phyloP scores from a whole-genome alignment of 2,888 invertebrate species.

The Melanotus villosus region DNA sequence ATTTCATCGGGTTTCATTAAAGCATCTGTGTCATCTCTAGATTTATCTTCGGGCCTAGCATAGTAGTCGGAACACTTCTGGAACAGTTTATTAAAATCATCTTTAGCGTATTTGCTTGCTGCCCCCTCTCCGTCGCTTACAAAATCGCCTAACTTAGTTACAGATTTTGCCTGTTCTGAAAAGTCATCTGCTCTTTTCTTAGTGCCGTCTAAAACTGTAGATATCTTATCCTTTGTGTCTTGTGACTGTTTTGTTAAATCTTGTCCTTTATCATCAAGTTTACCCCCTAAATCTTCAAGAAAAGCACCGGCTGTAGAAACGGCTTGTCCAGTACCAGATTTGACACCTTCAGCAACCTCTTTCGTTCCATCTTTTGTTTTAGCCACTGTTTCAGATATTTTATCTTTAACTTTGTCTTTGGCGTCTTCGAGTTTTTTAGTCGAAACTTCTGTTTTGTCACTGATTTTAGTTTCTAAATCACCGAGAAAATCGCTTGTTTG shows the following conservation, averaged over 20 bases:
- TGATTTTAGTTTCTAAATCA: slow-evolving; percentile 39
- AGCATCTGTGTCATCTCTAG: background rate
- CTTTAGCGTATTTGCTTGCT: background rate
- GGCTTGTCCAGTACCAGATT: slow-evolving; percentile 12
- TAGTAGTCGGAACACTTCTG: background rate
- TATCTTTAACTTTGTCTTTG: slow-evolving; percentile 17
- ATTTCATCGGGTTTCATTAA: background rate
- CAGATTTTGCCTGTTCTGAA: no score
- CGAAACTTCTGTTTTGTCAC: slow-evolving; percentile 37
- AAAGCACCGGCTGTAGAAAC: slow-evolving; percentile 30
- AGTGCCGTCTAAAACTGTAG: background rate
- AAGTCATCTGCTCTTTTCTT: no score
- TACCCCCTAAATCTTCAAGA: slow-evolving; percentile 45
- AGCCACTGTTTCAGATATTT: background rate
- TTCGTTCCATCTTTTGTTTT: slow-evolving; percentile 17
- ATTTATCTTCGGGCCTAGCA: background rate
- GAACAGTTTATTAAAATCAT: background rate
- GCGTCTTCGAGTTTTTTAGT: slow-evolving; percentile 38
- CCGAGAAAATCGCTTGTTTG: slow-evolving; percentile 47
- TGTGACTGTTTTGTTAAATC: slow-evolving; percentile 25
- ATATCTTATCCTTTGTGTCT: slow-evolving; percentile 23
- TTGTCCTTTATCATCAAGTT: slow-evolving; percentile 40
- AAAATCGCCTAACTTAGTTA: no score
- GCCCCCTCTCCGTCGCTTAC: background rate
- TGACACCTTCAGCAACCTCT: background rate